phyloP scores from a whole-genome alignment of 1,140 invertebrate genomes.

The Thaumetopoea pityocampa region DNA sequence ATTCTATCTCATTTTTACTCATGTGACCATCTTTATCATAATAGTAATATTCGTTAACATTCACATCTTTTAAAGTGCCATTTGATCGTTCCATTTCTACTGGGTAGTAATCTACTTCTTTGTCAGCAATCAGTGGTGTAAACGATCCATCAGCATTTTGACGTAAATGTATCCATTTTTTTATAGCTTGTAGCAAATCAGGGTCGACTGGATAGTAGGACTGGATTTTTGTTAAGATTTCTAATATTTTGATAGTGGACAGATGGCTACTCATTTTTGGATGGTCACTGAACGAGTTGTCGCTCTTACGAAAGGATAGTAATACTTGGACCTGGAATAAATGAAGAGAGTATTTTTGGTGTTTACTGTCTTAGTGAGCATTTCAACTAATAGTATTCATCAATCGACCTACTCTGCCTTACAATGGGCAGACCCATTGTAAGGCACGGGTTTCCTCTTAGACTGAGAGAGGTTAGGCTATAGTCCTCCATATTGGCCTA shows the following conservation, averaged over 20 bases:
- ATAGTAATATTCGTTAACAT: constrained; percentile 64
- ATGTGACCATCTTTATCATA: constrained; percentile 71
- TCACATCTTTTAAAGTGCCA: constrained; percentile 46
- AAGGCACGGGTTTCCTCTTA: too few relatives aligned
- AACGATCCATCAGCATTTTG: constrained; percentile 79
- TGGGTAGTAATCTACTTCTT: constrained; percentile 73
- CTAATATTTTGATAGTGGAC: constrained; percentile 76
- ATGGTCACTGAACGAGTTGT: constrained; percentile 81
- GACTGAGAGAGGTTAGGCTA: too few relatives aligned
- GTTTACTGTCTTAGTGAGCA: background rate
- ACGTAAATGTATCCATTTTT: constrained; percentile 77
- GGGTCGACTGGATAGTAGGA: constrained; percentile 78
- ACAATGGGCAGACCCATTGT: too few relatives aligned
- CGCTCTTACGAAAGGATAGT: constrained; percentile 76
- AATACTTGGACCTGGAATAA: constrained; percentile 79
- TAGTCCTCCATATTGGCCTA: too few relatives aligned
- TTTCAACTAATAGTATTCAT: too few relatives aligned
- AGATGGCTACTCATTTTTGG: constrained; percentile 77
- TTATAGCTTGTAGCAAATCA: constrained; percentile 75
- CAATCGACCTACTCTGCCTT: too few relatives aligned
- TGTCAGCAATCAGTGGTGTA: constrained; percentile 74
- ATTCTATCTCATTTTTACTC: constrained; percentile 61
- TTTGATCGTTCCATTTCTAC: constrained; percentile 53
- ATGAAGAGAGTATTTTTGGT: background rate
- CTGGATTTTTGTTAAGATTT: constrained; percentile 77